phyloP scores from a whole-genome alignment of 2,888 invertebrate species.

The Troides helena region DNA sequence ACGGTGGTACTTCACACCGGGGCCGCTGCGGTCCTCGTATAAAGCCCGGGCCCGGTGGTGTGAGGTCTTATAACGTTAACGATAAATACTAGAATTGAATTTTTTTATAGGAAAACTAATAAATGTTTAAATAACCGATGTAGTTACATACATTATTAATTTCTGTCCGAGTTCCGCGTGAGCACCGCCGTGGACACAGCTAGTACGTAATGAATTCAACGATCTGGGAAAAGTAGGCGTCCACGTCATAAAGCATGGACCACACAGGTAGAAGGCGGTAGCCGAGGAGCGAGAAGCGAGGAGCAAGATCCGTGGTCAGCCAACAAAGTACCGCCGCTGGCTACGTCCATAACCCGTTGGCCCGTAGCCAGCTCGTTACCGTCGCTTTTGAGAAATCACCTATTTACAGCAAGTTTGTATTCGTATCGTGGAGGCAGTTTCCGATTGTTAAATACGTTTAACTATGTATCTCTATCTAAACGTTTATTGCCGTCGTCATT shows the following conservation, averaged over 20 bases:
- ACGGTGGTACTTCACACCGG: too few species aligned
- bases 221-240: constrained; percentile 1
- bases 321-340: constrained; percentile 32
- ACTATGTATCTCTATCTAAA: constrained; percentile 5
- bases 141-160: too few species aligned
- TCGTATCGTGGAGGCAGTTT: constrained; percentile 2
- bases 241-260: constrained; percentile 40
- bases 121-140: too few species aligned
- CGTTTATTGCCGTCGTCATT: too few species aligned
- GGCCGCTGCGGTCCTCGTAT: too few species aligned
- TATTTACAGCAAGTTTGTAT: constrained; percentile 24
- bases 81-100: too few species aligned
- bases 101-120: too few species aligned
- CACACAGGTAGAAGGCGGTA: constrained; percentile 63
- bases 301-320: constrained; percentile 45
- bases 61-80: too few species aligned
- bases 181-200: too few species aligned
- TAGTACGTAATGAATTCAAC: constrained; percentile 1
- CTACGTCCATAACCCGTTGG: constrained; percentile 23
- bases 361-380: constrained; percentile 22
- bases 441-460: constrained; percentile 17
- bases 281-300: constrained; percentile 25
- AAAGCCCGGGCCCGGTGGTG: too few species aligned
- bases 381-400: constrained; percentile 23
- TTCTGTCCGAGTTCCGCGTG: too few species aligned